Percentiles rank a stretch among this genome's conserved stretches.
phyloP scores from a whole-genome alignment of 2,797 vertebrate species.

The Notolepis coatsorum region DNA sequence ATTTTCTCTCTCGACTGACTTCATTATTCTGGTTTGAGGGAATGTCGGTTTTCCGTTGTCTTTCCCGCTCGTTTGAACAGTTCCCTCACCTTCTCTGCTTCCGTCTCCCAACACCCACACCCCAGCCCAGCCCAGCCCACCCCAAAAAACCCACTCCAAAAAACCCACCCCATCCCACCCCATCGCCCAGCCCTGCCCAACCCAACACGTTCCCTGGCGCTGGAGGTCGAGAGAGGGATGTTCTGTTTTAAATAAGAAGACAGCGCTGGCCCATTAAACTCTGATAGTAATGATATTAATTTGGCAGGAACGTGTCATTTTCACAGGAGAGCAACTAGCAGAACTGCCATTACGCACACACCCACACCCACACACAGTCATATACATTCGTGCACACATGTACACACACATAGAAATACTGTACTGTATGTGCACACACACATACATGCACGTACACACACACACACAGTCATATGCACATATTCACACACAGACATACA shows the following conservation, averaged over 20 bases:
- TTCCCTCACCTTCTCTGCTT: conserved; percentile 24
- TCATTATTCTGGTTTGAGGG: not conserved
- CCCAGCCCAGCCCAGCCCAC: not conserved
- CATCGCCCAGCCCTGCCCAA: not conserved
- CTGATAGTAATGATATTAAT: conserved; percentile 97
- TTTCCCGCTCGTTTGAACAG: conserved; percentile 44
- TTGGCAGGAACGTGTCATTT: conserved; percentile 98
- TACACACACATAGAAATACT: conserved; percentile 19
- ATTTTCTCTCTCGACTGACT: not conserved
- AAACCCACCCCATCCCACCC: not conserved
- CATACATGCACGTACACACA: conserved; percentile 24
- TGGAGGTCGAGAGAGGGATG: conserved; percentile 81
- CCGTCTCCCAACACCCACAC: not conserved
- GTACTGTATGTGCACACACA: too few species aligned
- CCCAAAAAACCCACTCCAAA: not conserved
- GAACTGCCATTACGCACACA: conserved; percentile 72
- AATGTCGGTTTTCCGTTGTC: conserved; percentile 19
- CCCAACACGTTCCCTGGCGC: conserved; percentile 16
- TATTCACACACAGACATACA: conserved; percentile 14
- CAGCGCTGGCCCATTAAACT: conserved; percentile 93
- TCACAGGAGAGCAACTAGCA: conserved; percentile 99
- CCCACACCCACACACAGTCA: conserved; percentile 10
- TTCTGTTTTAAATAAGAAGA: conserved; percentile 87
- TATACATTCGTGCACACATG: conserved; percentile 23
- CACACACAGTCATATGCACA: conserved; percentile 38